Base-by-base conservation (phyloP, 2,797 vertebrate species). In the Anguilla anguilla region DNA sequence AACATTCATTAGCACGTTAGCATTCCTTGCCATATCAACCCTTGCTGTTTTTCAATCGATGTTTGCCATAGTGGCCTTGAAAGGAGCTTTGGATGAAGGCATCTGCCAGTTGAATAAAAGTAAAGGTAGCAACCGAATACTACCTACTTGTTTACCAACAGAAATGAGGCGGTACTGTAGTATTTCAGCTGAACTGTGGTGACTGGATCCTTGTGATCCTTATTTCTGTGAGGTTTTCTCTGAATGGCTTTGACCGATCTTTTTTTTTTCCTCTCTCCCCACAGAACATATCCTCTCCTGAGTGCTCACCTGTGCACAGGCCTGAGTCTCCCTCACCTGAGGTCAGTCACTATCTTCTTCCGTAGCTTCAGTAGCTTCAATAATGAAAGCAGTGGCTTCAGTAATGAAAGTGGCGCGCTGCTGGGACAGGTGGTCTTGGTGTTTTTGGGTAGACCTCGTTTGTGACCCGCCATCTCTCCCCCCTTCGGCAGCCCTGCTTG, bases 281-380 rank as follows among this genome's bases (percentile, higher is more conserved):
- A 91, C 94, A 99, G 98, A 99, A 98, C 96, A 98, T 99, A 92
- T 99, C 98, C 85, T 99, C 98, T 91, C 98, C 98, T 0, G 98
- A 99, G 95, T 96, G 97, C 53, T 98, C 98, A 94, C 98, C 98
- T 94, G 96, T 96, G 43, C 97, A 97, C 94, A 96, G 96, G 92
- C 97, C 97, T 0, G 97, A 98, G 95, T 98, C 98, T 93, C 94
- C 98, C 95, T 99, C 98, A 94, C 98, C 98, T 35, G 97, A 99
- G 97, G 98, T 99, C 96, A 19, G 57, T 83, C 43, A 35, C 79
- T 61, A 51, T 10, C 82, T 46, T 25, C 57, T 61, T 19, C 61
- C 0, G 17, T 64, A 15, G 57, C 6, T 53, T 2, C 61, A 4
- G 17, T 64, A 13, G 57, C 6, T 55, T n/a, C 51, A 28, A 15